Percentiles rank a stretch among this genome's conserved stretches.
Evolutionary conservation across 2,888 invertebrate genomes (phyloP).

Genomic region (Acanthosepion lycidas): DNA sequence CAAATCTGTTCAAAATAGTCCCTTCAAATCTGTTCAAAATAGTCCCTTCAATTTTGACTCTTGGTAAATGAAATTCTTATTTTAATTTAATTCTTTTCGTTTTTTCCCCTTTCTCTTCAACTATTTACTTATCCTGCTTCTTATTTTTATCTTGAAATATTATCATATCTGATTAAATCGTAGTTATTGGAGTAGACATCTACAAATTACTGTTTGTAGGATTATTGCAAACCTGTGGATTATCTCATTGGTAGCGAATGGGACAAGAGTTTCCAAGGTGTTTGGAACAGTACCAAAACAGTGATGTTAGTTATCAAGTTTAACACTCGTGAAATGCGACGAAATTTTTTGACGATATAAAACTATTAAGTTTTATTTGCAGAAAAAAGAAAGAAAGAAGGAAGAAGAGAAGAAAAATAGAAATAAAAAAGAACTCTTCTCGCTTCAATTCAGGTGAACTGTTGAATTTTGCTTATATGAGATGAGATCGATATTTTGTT

Average conservation of each 20-base stretch:
- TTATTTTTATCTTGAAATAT: no score
- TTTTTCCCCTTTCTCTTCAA: no score
- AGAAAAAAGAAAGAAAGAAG: not conserved
- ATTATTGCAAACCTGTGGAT: not conserved
- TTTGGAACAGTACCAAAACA: not conserved
- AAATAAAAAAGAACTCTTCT: no score
- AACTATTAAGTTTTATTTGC: not conserved
- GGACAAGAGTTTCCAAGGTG: not conserved
- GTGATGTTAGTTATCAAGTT: no score
- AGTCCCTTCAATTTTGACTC: no score
- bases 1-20: no score
- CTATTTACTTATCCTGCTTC: no score
- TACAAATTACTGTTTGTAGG: not conserved
- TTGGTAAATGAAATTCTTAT: no score
- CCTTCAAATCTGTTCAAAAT: no score
- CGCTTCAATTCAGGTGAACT: not conserved
- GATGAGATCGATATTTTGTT: not conserved
- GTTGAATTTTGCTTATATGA: not conserved
- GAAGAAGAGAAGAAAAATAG: not conserved
- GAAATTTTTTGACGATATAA: not conserved
- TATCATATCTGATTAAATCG: not conserved
- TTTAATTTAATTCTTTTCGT: no score
- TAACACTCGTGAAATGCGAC: not conserved
- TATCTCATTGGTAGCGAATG: not conserved
- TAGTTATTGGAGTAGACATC: not conserved